Percentiles rank a stretch among this genome's conserved stretches.
Evolutionary conservation across 2,113 vertebrate genomes (phyloP).

Genomic region (Colistium nudipinnis): DNA sequence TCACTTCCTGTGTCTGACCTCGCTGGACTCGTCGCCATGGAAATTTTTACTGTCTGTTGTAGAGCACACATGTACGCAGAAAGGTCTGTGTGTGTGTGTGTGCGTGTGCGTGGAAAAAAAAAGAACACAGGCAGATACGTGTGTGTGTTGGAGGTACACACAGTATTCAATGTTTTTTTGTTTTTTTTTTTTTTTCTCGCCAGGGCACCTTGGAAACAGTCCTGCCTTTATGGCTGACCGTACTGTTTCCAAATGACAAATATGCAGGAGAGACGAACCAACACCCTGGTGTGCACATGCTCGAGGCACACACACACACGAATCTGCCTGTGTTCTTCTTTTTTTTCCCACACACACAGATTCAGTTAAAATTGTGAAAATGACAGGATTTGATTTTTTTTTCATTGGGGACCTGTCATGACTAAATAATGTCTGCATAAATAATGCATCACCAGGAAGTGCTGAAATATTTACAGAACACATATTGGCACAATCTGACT

Average conservation of each 20-base stretch:
- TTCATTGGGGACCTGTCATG: conserved; percentile 63
- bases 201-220: conserved; percentile 50
- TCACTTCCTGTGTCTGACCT: conserved; percentile 80
- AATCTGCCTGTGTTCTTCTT: conserved; percentile 24
- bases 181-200: conserved; percentile 43
- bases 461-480: conserved; percentile 67
- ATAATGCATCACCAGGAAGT: conserved; percentile 63
- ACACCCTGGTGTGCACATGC: neutral
- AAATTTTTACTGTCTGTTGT: conserved; percentile 65
- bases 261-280: conserved; percentile 41
- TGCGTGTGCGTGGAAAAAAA: conserved; percentile 26
- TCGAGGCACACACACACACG: conserved; percentile 10
- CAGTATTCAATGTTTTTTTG: conserved; percentile 40
- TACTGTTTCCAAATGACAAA: conserved; percentile 54
- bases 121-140: no score
- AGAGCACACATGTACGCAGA: conserved; percentile 52
- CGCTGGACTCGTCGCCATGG: conserved; percentile 79
- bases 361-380: conserved; percentile 53
- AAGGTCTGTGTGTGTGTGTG: conserved; percentile 21
- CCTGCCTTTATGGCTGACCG: conserved; percentile 41
- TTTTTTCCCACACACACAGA: neutral
- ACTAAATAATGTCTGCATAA: conserved; percentile 66
- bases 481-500: conserved; percentile 50
- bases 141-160: conserved; percentile 45
- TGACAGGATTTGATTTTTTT: conserved; percentile 55